Conservation (phyloP, 2,113 vertebrate species). For the Glaucidium brasilianum region DNA sequence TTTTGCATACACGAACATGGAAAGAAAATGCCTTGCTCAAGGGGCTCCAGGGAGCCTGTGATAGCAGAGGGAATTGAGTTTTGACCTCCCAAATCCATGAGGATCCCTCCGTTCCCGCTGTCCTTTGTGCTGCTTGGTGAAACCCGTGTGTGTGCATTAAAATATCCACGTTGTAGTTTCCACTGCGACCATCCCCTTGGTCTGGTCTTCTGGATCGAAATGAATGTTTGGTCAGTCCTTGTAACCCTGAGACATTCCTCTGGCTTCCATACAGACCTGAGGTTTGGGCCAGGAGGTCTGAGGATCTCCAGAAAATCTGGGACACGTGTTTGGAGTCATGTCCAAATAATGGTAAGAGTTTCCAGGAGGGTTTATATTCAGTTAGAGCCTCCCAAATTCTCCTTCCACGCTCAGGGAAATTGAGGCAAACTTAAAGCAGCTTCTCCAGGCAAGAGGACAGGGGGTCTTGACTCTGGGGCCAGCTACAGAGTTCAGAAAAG, state of each 20-base stretch:
- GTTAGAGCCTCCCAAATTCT: not conserved
- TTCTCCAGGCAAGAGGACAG: not conserved
- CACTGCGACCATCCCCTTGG: not conserved
- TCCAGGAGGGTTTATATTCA: not conserved
- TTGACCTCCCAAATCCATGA: not conserved
- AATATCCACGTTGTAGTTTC: not conserved
- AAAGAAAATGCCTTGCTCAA: not conserved
- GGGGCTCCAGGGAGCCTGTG: not conserved
- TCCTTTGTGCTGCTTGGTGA: not conserved
- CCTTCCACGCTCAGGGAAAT: not conserved
- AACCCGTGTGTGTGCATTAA: not conserved
- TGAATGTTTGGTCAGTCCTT: not conserved
- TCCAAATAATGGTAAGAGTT: not conserved
- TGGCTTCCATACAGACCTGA: constrained; percentile 20
- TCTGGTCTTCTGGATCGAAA: not conserved
- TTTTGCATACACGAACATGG: not conserved
- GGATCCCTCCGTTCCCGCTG: not conserved
- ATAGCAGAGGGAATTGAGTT: not conserved
- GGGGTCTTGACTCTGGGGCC: not conserved
- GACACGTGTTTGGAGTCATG: not conserved
- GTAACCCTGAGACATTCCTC: constrained; percentile 16
- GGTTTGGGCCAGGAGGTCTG: constrained; percentile 26
- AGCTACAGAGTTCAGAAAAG: not conserved
- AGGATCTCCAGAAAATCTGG: not conserved
- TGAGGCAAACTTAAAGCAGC: not conserved